phyloP scores from a whole-genome alignment of 1,140 invertebrate species.

The Dendrolimus kikuchii region DNA sequence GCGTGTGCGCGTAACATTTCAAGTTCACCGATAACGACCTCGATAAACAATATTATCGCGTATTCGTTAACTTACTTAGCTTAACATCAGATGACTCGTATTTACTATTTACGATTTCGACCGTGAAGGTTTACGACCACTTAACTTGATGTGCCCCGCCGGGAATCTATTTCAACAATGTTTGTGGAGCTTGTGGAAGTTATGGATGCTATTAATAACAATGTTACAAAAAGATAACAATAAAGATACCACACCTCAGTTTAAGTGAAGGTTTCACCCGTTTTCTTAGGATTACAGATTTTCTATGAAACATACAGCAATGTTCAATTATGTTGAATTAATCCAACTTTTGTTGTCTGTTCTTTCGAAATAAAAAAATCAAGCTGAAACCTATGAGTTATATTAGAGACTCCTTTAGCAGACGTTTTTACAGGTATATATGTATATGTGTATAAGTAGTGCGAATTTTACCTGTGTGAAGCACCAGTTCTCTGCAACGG shows the following conservation, averaged over 20 bases:
- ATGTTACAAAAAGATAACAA: not conserved
- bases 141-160: conserved; percentile 6
- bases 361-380: too few relatives aligned
- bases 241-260: too few relatives aligned
- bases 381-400: too few relatives aligned
- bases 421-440: conserved; percentile 2
- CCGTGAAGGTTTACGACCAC: conserved; percentile 21
- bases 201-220: conserved; percentile 4
- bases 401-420: too few relatives aligned
- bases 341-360: too few relatives aligned
- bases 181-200: conserved; percentile 3
- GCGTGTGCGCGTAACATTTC: conserved; percentile 32
- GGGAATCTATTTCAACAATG: conserved; percentile 12
- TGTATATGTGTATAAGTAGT: not conserved
- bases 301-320: too few relatives aligned
- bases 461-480: conserved; percentile 86
- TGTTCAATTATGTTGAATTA: too few relatives aligned
- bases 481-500: conserved; percentile 96
- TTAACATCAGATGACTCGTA: conserved; percentile 15
- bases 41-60: conserved; percentile 24
- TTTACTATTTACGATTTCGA: conserved; percentile 17
- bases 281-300: too few relatives aligned
- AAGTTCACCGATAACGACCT: conserved; percentile 46
- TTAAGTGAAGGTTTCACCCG: too few relatives aligned
- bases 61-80: conserved; percentile 9